Conservation (phyloP, 1,140 invertebrate species). For the Cydia fagiglandana region DNA sequence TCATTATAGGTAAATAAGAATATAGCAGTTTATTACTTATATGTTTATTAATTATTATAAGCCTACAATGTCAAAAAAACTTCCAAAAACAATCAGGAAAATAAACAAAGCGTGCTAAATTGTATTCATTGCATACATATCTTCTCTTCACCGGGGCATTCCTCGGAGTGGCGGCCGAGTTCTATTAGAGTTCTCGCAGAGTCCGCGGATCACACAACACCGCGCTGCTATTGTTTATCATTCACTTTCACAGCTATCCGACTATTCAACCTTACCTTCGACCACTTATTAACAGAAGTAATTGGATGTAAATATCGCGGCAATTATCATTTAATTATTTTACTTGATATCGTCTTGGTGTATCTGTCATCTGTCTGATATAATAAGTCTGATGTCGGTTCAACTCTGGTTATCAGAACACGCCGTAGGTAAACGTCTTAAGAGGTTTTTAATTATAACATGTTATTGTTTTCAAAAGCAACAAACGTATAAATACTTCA, state of each 20-base stretch:
- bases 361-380: not conserved
- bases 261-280: slow-evolving; percentile 9
- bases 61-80: too few relatives aligned
- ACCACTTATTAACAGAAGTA: slow-evolving; percentile 5
- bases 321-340: slow-evolving; percentile 12
- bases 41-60: too few relatives aligned
- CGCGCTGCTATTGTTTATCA: slow-evolving; percentile 49
- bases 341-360: not conserved
- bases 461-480: too few relatives aligned
- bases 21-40: too few relatives aligned
- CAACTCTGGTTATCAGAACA: not conserved
- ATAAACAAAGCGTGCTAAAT: slow-evolving; percentile 6
- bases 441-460: too few relatives aligned
- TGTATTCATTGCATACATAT: slow-evolving; percentile 40
- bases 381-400: slow-evolving; percentile 2
- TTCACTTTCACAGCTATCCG: slow-evolving; percentile 32
- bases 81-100: not conserved
- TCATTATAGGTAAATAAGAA: too few relatives aligned
- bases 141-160: slow-evolving; percentile 54
- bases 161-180: slow-evolving; percentile 49
- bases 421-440: too few relatives aligned
- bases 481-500: too few relatives aligned
- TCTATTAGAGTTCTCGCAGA: slow-evolving; percentile 50
- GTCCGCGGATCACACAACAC: slow-evolving; percentile 45
- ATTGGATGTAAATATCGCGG: slow-evolving; percentile 10